Evolutionary conservation across 2,888 invertebrate species (phyloP).

Genomic region (Drosophila pseudotakahashii): DNA sequence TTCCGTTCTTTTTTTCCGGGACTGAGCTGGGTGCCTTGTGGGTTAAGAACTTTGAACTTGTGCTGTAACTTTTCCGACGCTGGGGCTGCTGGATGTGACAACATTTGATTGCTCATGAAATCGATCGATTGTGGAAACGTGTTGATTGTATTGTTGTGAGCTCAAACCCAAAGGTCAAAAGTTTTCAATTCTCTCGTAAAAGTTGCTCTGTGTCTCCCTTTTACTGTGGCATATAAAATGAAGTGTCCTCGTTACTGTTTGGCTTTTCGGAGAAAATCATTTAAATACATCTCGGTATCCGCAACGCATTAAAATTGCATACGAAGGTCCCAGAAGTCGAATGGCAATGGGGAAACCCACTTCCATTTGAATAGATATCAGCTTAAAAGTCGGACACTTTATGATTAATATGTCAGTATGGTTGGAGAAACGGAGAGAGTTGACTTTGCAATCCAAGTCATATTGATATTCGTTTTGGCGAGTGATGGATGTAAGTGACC

Average conservation of each 20-base stretch:
- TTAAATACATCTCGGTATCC: constrained; percentile 57
- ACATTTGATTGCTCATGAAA: constrained; percentile 78
- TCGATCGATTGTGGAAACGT: constrained; percentile 76
- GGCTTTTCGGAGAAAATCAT: constrained; percentile 58
- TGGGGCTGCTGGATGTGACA: constrained; percentile 72
- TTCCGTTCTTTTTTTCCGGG: not conserved
- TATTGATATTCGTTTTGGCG: constrained; percentile 22
- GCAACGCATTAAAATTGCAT: constrained; percentile 60
- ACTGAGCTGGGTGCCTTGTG: constrained; percentile 36
- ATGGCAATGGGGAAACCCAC: not conserved
- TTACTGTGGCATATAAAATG: constrained; percentile 58
- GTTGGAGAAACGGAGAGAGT: not conserved
- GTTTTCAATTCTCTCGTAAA: constrained; percentile 72
- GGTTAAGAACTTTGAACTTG: constrained; percentile 75
- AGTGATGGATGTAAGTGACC: constrained; percentile 40
- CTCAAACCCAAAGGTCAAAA: constrained; percentile 67
- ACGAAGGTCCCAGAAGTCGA: constrained; percentile 18
- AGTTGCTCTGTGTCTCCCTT: constrained; percentile 48
- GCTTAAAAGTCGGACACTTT: constrained; percentile 15
- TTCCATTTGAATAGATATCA: constrained; percentile 5
- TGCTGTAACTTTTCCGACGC: constrained; percentile 69
- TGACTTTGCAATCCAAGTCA: constrained; percentile 23
- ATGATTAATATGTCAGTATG: constrained; percentile 39
- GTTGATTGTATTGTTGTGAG: constrained; percentile 71
- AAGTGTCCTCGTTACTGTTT: constrained; percentile 51